A percentile compares a stretch with the other conserved stretches of the same genome.
Evolutionary conservation across 2,113 vertebrate genomes (phyloP).

Genomic region (Camelus dromedarius): DNA sequence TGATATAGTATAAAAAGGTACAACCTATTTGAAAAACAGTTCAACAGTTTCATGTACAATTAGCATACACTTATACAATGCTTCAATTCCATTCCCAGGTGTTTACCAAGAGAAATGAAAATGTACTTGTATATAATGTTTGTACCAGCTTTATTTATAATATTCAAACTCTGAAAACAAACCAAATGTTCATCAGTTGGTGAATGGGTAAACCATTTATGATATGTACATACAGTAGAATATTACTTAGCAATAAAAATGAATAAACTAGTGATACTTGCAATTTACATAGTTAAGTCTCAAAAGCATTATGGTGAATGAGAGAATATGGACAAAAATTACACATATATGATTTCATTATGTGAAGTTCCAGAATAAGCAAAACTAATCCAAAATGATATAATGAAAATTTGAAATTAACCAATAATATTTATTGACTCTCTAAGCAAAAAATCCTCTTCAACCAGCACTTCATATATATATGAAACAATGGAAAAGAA

Average conservation of each 20-base stretch:
- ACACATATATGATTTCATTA: not conserved
- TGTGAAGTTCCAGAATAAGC: not conserved
- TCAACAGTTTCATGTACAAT: not conserved
- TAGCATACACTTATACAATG: not conserved
- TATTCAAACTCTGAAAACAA: conserved; percentile 1
- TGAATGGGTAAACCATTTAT: not conserved
- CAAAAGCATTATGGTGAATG: not conserved
- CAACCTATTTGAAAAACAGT: not conserved
- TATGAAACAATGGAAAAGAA: not conserved
- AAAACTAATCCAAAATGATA: not conserved
- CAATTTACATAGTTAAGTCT: not conserved
- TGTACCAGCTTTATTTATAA: not conserved
- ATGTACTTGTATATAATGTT: not conserved
- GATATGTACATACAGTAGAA: not conserved
- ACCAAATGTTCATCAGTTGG: not conserved
- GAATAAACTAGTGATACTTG: not conserved
- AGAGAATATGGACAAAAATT: not conserved
- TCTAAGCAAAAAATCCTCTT: conserved; percentile 3
- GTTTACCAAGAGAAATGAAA: not conserved
- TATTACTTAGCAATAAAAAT: not conserved
- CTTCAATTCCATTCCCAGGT: not conserved
- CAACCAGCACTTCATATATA: not conserved
- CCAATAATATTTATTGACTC: not conserved
- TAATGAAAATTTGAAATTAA: conserved; percentile 27
- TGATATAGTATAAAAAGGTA: not conserved